Percentiles rank a stretch among this genome's conserved stretches.
Conservation (phyloP, 2,113 vertebrate species). For the Tachycineta bicolor region DNA sequence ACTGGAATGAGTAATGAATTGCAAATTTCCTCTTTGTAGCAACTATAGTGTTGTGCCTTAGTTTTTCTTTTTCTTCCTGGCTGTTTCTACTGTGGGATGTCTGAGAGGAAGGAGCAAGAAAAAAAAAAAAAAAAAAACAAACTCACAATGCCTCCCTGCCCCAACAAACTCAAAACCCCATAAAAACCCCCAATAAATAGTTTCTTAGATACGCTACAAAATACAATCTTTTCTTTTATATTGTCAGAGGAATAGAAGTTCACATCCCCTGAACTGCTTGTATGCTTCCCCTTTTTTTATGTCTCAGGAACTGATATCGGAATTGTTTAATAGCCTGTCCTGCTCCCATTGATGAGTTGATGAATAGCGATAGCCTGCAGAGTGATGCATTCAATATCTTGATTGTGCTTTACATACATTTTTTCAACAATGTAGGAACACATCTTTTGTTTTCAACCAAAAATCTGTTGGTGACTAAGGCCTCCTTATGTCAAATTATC, state of each 20-base stretch:
- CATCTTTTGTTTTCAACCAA: not conserved
- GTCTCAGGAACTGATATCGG: not conserved
- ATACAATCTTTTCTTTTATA: not conserved
- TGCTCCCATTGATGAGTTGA: not conserved
- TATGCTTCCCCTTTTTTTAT: not conserved
- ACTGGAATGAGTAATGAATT: not conserved
- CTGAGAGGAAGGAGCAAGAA: not conserved
- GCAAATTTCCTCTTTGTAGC: not conserved
- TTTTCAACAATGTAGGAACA: not conserved
- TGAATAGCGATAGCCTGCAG: not conserved
- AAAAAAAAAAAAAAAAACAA: not conserved
- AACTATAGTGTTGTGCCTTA: not conserved
- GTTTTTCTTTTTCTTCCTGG: not conserved
- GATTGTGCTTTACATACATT: not conserved
- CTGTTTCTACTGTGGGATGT: not conserved
- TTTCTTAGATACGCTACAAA: not conserved
- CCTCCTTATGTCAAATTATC: not conserved
- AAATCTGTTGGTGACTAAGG: not conserved
- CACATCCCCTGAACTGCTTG: not conserved
- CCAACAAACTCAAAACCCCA: not conserved
- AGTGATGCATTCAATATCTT: not conserved
- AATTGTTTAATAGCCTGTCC: not conserved
- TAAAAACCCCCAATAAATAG: not conserved
- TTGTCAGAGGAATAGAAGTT: not conserved
- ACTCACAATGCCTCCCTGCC: rapidly evolving